Conservation (phyloP, 1,140 invertebrate genomes). For the Hetaerina americana region DNA sequence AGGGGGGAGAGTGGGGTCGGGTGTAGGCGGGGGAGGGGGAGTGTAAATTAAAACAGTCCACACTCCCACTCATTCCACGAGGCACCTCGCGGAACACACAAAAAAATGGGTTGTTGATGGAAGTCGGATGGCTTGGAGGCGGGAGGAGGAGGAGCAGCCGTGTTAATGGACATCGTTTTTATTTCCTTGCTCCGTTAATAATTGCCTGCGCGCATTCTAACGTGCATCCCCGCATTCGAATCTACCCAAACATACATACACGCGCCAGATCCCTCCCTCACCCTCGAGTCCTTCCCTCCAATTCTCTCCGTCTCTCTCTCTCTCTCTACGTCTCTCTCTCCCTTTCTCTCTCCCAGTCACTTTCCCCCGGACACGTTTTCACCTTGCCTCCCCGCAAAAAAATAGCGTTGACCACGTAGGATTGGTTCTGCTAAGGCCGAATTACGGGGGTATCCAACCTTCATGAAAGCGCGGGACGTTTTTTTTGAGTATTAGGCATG, state of each 20-base stretch:
- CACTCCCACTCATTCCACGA: neutral
- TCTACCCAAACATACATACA: too few species aligned
- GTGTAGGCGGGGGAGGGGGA: neutral
- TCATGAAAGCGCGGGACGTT: too few species aligned
- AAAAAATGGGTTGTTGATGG: neutral
- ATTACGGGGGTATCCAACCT: too few species aligned
- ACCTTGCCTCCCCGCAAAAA: too few species aligned
- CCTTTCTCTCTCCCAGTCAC: neutral
- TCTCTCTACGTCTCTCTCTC: neutral
- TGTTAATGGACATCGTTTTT: neutral
- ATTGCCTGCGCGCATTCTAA: neutral
- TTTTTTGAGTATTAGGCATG: too few species aligned
- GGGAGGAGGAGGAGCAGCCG: neutral
- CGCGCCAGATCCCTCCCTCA: neutral
- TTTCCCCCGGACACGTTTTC: too few species aligned
- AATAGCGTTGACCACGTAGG: too few species aligned
- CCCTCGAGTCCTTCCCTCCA: neutral
- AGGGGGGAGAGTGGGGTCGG: neutral
- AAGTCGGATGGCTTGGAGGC: neutral
- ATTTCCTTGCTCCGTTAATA: neutral
- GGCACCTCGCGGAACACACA: neutral
- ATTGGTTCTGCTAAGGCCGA: too few species aligned
- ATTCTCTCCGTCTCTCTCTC: neutral
- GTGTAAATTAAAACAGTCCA: neutral
- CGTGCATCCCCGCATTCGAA: too few species aligned